Base-by-base conservation (phyloP, 2,797 vertebrate genomes). In the Pseudochaenichthys georgianus region DNA sequence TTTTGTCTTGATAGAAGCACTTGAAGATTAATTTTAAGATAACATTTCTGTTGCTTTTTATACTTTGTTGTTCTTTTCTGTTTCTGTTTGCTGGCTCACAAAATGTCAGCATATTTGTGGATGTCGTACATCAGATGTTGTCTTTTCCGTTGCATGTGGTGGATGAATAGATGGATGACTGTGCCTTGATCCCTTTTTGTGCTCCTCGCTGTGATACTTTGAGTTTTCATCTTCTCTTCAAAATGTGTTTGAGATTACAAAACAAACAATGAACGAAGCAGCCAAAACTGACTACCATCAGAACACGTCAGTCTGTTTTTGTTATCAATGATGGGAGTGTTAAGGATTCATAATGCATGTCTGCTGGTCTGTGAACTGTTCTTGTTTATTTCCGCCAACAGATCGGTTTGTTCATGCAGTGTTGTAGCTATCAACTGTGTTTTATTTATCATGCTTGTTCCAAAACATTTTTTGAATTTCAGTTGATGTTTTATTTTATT, bases 161-260 rank as follows among this genome's bases (percentile, higher is more conserved):
- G 47, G n/a, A 38, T 70, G 34, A 51, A 1, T 31, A 46, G n/a
- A 41, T 60, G 10, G 15, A 53, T 66, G 21, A 51, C 28, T 62
- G 54, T 46, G 1, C 10, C 13, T 60, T 5, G n/a, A 13, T 52
- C 1, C 5, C 45, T 72, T 58, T 70, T 9, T 41, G 38, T 71
- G 19, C 8, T 23, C 28, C 63, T 21, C 11, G 13, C 23, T 75
- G 41, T 57, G 47, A 43, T 45, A 17, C 5, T 66, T 59, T 57
- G 21, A 17, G 21, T 57, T 68, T 65, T 50, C 5, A 58, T 4
- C 16, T 65, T 64, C 16, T 55, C 17, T 57, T 13, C 10, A 5
- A 4, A 63, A 17, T 64, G 12, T 5, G 19, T 46, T 75, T 73
- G 31, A 70, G 5, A 61, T 42, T 42, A 45, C 55, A 73, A 73